Evolutionary conservation across 2,113 vertebrate species (phyloP).

Genomic region (Chamaetylas fuelleborni): DNA sequence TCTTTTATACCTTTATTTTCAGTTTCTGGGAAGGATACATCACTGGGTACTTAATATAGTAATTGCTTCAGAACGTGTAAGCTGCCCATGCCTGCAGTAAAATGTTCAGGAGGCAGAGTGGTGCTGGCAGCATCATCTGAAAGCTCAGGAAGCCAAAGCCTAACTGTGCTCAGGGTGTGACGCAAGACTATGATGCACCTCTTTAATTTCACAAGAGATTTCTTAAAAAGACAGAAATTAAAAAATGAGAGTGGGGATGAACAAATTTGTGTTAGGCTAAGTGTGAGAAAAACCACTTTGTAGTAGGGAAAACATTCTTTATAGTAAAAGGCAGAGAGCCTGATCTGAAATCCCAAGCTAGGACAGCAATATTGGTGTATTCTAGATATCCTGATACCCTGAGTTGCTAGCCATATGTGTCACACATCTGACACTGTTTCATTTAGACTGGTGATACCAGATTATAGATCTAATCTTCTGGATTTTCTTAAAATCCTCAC

Average conservation of each 20-base stretch:
- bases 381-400: not conserved
- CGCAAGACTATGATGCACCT: not conserved
- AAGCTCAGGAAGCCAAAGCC: not conserved
- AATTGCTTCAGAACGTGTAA: not conserved
- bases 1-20: slow-evolving; percentile 36
- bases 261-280: not conserved
- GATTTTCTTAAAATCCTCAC: not conserved
- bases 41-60: not conserved
- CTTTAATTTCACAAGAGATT: not conserved
- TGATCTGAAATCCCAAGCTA: not conserved
- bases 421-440: not conserved
- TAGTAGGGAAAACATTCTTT: not conserved
- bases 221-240: not conserved
- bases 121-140: not conserved
- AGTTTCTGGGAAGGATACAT: slow-evolving; percentile 30
- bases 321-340: not conserved
- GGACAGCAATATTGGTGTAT: not conserved
- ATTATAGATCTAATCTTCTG: not conserved
- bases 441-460: not conserved
- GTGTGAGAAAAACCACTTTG: not conserved
- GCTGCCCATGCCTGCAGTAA: slow-evolving; percentile 12
- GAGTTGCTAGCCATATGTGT: not conserved
- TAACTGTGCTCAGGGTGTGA: slow-evolving; percentile 21
- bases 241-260: not conserved
- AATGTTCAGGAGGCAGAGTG: not conserved